A percentile compares a stretch with the other conserved stretches of the same genome.
phyloP scores from a whole-genome alignment of 2,888 invertebrate species.

The Synergus japonicus region DNA sequence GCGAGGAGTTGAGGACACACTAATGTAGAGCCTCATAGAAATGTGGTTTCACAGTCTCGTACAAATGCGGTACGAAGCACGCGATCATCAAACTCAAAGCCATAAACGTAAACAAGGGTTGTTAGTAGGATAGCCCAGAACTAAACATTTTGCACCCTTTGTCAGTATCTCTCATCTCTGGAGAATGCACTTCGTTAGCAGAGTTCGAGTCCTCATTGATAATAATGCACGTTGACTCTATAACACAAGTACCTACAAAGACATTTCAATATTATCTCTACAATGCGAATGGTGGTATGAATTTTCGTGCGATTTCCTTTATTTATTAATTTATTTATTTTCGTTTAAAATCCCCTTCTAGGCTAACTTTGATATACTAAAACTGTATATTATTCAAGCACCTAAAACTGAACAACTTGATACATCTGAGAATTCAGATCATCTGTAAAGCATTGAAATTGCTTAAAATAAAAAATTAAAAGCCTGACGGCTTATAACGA shows the following conservation, averaged over 20 bases:
- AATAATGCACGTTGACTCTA: slow-evolving; percentile 31
- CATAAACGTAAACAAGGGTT: slow-evolving; percentile 76
- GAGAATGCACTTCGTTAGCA: slow-evolving; percentile 50
- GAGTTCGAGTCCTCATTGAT: slow-evolving; percentile 49
- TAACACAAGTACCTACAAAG: background rate
- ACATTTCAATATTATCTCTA: too few species aligned
- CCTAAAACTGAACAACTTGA: too few species aligned
- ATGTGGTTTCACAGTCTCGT: slow-evolving; percentile 34
- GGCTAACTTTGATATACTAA: too few species aligned
- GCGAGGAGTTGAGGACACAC: background rate
- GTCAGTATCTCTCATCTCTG: slow-evolving; percentile 55
- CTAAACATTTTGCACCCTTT: slow-evolving; percentile 73
- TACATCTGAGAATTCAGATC: too few species aligned
- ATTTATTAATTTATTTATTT: too few species aligned
- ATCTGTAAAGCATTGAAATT: too few species aligned
- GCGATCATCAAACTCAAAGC: slow-evolving; percentile 74
- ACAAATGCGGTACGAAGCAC: slow-evolving; percentile 60
- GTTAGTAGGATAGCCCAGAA: slow-evolving; percentile 69
- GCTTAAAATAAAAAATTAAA: too few species aligned
- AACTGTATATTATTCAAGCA: too few species aligned
- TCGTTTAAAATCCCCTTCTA: too few species aligned
- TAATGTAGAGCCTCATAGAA: slow-evolving; percentile 21
- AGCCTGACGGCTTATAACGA: too few species aligned
- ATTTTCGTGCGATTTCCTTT: too few species aligned
- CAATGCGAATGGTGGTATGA: too few species aligned